Base-by-base conservation (phyloP, 35 echinoderm and acorn worm species). In the Nesometra sesokonis region DNA sequence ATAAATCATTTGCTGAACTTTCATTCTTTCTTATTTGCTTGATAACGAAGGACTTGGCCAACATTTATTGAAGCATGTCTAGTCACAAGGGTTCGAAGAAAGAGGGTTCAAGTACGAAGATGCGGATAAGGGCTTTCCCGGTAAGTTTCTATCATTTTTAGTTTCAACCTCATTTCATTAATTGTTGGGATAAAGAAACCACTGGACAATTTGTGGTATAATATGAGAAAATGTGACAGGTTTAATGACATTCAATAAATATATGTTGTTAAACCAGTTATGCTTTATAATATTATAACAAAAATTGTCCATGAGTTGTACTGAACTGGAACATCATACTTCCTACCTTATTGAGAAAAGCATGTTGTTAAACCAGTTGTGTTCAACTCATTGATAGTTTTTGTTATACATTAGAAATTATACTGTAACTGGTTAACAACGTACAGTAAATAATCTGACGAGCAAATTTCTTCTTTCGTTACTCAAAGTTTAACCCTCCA, bases 111-210 rank as follows among this genome's bases (percentile, higher is more conserved):
- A 67, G 52, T 77, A 93, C 94, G 27, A 91, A 89, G 77, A 97
- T 97, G 94, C 77, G 94, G 86, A 97, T 97, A 57, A 88, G 94
- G 88, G 94, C 94, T 37, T 97, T 97, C 79, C 94, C 94, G 82
- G 94, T 97, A 93, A 90, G 94, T 90, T 86, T 30, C 21, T 0
- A 29, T 21, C 33, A 35, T 90, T 38, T n/a, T n/a, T n/a, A n/a
- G n/a, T n/a, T n/a, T n/a, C n/a, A n/a, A n/a, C n/a, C n/a, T n/a
- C n/a, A n/a, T n/a, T n/a, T n/a, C n/a, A n/a, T n/a, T n/a, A n/a
- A n/a, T n/a, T n/a, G n/a, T n/a, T n/a, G n/a, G n/a, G n/a, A n/a
- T n/a, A n/a, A n/a, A n/a, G n/a, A n/a, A n/a, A n/a, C n/a, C n/a
- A n/a, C n/a, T n/a, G n/a, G n/a, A n/a, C n/a, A n/a, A n/a, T n/a